Evolutionary conservation across 2,113 vertebrate species (phyloP).

Genomic region (Hippocampus comes): DNA sequence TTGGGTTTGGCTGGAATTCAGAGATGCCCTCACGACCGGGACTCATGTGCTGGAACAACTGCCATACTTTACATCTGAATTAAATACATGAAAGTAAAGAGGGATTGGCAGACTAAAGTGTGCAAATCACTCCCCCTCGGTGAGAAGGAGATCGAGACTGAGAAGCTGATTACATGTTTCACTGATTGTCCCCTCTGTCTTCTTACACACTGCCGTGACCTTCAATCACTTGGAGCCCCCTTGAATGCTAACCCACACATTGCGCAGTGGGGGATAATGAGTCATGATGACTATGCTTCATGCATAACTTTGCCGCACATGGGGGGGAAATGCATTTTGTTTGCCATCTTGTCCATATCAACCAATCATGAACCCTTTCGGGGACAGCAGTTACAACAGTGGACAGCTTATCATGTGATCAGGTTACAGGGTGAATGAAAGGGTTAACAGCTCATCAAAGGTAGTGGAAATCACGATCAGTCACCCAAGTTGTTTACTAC

Average conservation of each 20-base stretch:
- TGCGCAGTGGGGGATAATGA: slow-evolving; percentile 63
- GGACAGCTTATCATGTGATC: no score
- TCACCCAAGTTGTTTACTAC: neutral
- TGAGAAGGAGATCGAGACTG: slow-evolving; percentile 52
- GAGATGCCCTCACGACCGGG: slow-evolving; percentile 41
- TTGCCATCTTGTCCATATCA: slow-evolving; percentile 37
- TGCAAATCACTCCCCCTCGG: slow-evolving; percentile 63
- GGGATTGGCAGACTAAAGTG: slow-evolving; percentile 49
- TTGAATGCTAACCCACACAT: slow-evolving; percentile 62
- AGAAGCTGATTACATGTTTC: slow-evolving; percentile 69
- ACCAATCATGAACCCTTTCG: slow-evolving; percentile 36
- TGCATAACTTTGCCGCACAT: slow-evolving; percentile 54
- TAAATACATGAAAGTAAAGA: slow-evolving; percentile 54
- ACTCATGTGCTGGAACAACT: slow-evolving; percentile 50
- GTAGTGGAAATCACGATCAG: slow-evolving; percentile 23
- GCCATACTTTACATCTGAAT: slow-evolving; percentile 61
- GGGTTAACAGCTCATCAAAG: slow-evolving; percentile 28
- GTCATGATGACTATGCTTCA: slow-evolving; percentile 70
- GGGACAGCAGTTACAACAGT: no score
- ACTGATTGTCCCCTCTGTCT: slow-evolving; percentile 66
- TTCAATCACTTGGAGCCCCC: slow-evolving; percentile 75
- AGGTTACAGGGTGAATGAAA: no score
- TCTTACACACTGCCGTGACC: slow-evolving; percentile 61
- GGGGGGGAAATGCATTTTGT: neutral
- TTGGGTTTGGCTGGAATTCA: slow-evolving; percentile 47